These are phyloP conservation scores for Pituophis catenifer DNA, from an alignment of 2,113 vertebrate genomes.

Conservation along the genomic window DNA sequence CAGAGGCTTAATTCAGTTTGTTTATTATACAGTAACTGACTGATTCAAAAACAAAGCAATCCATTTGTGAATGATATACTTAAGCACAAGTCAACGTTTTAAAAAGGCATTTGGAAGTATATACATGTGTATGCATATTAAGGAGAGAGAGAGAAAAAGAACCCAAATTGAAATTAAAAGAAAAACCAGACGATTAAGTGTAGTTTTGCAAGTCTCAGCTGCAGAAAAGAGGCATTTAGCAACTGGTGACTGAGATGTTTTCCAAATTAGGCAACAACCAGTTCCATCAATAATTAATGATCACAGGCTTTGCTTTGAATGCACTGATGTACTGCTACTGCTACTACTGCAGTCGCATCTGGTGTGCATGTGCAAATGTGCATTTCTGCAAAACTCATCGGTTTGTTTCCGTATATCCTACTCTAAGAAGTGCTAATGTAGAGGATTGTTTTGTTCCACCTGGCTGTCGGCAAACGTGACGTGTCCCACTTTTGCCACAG, in stretches of 20 bases:
- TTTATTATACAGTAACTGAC: neutral
- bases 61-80: neutral
- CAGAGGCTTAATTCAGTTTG: neutral
- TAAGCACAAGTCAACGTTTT: neutral
- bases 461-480: neutral
- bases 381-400: neutral
- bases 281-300: neutral
- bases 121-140: neutral
- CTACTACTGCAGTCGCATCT: neutral
- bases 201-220: neutral
- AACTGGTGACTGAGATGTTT: neutral
- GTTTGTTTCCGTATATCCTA: neutral
- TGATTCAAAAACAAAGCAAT: neutral
- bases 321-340: neutral
- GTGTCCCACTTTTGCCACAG: neutral
- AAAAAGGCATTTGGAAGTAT: neutral
- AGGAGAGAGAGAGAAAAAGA: neutral
- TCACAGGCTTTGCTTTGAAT: neutral
- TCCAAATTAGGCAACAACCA: neutral
- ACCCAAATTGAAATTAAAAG: neutral
- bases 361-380: neutral
- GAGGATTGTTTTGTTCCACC: neutral
- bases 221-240: neutral
- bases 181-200: neutral
- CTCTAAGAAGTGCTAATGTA: neutral